A percentile compares a stretch with the other conserved stretches of the same genome.
Evolutionary conservation across 2,888 invertebrate genomes (phyloP).

Genomic region (Andrena praecox): DNA sequence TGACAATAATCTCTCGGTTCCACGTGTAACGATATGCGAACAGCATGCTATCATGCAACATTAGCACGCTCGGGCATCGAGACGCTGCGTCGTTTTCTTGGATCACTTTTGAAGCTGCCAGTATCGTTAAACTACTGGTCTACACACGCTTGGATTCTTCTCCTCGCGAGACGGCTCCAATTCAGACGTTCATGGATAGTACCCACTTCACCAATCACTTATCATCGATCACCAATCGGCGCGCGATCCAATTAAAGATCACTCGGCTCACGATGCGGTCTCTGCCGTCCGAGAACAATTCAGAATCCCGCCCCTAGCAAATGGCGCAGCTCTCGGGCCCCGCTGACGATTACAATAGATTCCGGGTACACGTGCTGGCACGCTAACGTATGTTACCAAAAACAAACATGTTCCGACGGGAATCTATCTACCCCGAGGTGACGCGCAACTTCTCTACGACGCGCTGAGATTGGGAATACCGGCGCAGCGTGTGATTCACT

Average conservation of each 20-base stretch:
- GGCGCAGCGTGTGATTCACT: not conserved
- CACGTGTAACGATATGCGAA: constrained; percentile 96
- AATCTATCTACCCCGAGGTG: not conserved
- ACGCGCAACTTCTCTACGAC: not conserved
- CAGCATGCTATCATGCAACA: constrained; percentile 87
- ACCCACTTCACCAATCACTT: constrained; percentile 53
- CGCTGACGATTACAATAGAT: not conserved
- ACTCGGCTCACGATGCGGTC: not conserved
- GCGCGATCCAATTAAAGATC: constrained; percentile 32
- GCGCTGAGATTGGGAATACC: not conserved
- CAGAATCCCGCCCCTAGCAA: not conserved
- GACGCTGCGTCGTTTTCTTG: constrained; percentile 76
- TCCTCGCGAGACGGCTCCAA: not conserved
- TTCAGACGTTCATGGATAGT: constrained; percentile 30
- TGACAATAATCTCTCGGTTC: constrained; percentile 96
- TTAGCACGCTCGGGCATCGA: constrained; percentile 84
- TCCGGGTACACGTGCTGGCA: constrained; percentile 39
- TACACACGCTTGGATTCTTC: constrained; percentile 15
- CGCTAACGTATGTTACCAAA: constrained; percentile 57
- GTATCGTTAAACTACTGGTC: constrained; percentile 69
- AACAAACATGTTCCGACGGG: not conserved
- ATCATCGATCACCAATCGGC: constrained; percentile 28
- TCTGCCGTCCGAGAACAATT: not conserved
- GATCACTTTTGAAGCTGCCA: constrained; percentile 75
- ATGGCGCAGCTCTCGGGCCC: not conserved